A percentile compares a stretch with the other conserved stretches of the same genome.
phyloP scores from a whole-genome alignment of 2,888 invertebrate genomes.

The Rhorus exstirpatorius region DNA sequence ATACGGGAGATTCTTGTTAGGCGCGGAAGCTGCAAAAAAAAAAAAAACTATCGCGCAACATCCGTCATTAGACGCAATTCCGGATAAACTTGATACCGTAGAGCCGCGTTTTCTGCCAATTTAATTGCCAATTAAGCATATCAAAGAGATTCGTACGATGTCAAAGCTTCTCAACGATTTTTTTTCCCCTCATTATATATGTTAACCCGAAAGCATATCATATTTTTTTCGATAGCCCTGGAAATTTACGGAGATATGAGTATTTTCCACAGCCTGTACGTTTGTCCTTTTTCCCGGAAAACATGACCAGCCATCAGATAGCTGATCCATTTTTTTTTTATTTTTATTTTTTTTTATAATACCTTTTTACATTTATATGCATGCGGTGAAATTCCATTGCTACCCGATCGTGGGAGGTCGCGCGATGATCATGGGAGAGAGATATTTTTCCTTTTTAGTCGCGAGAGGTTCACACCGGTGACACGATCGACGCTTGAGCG shows the following conservation, averaged over 20 bases:
- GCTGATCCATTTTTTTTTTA: constrained; percentile 18
- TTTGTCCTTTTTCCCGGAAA: background rate
- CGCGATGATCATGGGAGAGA: constrained; percentile 27
- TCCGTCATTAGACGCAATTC: background rate
- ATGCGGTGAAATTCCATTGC: constrained; percentile 50
- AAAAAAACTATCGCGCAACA: no score
- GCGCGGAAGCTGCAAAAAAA: no score
- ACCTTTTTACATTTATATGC: constrained; percentile 45
- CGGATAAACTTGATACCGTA: background rate
- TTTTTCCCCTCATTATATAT: background rate
- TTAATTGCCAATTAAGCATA: background rate
- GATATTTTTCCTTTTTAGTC: constrained; percentile 29
- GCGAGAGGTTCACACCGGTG: constrained; percentile 17
- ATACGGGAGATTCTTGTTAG: no score
- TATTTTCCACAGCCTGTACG: background rate
- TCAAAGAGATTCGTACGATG: background rate
- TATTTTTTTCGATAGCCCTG: background rate
- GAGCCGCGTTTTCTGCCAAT: background rate
- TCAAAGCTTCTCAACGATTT: background rate
- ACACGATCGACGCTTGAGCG: background rate
- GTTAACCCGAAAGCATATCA: background rate
- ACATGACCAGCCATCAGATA: background rate
- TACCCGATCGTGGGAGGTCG: constrained; percentile 36
- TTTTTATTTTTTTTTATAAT: constrained; percentile 30
- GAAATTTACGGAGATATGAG: background rate